phyloP scores from a whole-genome alignment of 2,113 vertebrate genomes.

The Candoia aspera region DNA sequence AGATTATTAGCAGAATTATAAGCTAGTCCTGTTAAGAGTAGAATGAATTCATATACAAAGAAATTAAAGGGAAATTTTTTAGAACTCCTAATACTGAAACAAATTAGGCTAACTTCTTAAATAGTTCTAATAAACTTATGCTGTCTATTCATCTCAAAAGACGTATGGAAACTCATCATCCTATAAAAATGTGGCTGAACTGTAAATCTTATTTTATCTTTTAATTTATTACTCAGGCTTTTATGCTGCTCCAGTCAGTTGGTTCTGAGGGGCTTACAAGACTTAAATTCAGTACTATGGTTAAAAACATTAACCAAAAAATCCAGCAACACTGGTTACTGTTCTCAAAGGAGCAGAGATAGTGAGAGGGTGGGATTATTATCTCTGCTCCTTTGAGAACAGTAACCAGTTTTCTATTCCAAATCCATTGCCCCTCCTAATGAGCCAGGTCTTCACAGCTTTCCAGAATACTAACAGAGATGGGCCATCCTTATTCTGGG shows the following conservation, averaged over 20 bases:
- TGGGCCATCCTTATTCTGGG: not conserved
- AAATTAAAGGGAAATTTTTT: not conserved
- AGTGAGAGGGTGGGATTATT: not conserved
- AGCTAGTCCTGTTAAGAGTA: not conserved
- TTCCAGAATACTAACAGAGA: not conserved
- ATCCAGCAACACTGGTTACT: not conserved
- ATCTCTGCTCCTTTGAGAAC: not conserved
- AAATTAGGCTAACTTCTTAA: constrained; percentile 24
- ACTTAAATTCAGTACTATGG: no score
- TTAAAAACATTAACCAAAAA: not conserved
- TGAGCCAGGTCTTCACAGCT: not conserved
- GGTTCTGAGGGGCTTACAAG: no score
- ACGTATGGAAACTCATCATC: not conserved
- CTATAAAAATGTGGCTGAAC: not conserved
- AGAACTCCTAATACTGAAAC: constrained; percentile 19
- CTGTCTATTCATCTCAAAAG: not conserved
- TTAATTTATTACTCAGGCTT: no score
- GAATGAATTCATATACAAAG: not conserved
- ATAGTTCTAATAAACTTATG: not conserved
- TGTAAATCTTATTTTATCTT: not conserved
- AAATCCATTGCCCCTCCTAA: not conserved
- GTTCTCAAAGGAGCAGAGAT: no score
- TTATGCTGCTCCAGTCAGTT: no score
- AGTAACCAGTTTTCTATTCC: not conserved
- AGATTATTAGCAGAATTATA: not conserved